Evolutionary conservation across 1,140 invertebrate species (phyloP).

Genomic region (Tetragonula clypearis): DNA sequence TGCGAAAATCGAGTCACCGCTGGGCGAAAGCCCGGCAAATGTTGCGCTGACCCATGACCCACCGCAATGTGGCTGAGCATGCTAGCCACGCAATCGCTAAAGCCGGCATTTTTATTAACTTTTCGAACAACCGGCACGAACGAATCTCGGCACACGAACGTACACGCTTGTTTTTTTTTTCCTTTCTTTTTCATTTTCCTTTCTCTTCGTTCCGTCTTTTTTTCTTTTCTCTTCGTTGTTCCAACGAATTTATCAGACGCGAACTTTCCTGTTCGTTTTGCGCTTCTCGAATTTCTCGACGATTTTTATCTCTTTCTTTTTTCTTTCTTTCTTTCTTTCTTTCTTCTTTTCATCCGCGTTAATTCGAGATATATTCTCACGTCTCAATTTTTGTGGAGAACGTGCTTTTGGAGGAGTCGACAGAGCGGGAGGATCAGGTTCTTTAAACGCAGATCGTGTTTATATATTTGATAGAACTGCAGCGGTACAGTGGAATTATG

Average conservation of each 20-base stretch:
- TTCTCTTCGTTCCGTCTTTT: no score
- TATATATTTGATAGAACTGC: no score
- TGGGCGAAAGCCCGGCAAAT: slow-evolving; percentile 20
- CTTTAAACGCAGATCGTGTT: no score
- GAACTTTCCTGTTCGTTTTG: not conserved
- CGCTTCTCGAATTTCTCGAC: not conserved
- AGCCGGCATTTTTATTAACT: slow-evolving; percentile 43
- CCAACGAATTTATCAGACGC: not conserved
- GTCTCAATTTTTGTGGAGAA: no score
- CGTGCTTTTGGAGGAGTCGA: no score
- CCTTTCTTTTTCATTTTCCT: no score
- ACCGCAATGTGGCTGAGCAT: slow-evolving; percentile 24
- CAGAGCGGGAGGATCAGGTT: no score
- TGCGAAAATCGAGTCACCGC: slow-evolving; percentile 33
- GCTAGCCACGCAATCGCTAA: slow-evolving; percentile 7
- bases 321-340: not conserved
- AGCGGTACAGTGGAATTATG: no score
- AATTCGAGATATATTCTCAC: not conserved
- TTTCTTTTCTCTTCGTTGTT: not conserved
- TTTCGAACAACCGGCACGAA: not conserved
- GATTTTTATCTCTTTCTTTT: not conserved
- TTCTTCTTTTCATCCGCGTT: not conserved
- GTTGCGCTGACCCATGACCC: slow-evolving; percentile 25
- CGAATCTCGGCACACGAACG: not conserved
- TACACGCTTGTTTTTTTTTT: not conserved